Conservation (phyloP, 1,140 invertebrate species). For the Tachypleus tridentatus region DNA sequence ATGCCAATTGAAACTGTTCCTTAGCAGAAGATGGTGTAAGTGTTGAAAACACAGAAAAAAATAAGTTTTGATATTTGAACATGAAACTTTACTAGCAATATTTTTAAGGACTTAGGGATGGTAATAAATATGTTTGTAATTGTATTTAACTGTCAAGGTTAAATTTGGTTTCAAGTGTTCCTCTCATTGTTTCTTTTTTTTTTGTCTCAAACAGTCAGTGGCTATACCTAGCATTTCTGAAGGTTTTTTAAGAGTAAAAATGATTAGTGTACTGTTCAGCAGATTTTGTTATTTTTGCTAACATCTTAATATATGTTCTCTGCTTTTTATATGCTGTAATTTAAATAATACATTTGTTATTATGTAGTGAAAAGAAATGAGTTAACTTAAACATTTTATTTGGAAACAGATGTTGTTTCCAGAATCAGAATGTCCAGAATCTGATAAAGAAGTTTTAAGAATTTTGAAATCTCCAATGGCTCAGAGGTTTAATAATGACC, state of each 20-base stretch:
- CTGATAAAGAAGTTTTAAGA: slow-evolving; percentile 42
- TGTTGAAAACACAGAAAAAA: slow-evolving; percentile 8
- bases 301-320: too few species aligned
- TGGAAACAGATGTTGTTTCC: slow-evolving; percentile 44
- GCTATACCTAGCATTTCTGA: too few species aligned
- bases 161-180: too few species aligned
- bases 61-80: slow-evolving; percentile 11
- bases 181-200: too few species aligned
- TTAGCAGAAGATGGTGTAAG: slow-evolving; percentile 52
- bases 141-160: neutral
- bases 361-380: neutral
- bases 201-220: too few species aligned
- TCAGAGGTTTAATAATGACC: slow-evolving; percentile 43
- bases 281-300: too few species aligned
- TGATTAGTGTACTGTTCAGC: too few species aligned
- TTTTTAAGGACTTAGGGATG: neutral
- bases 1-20: slow-evolving; percentile 68
- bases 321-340: neutral
- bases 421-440: slow-evolving; percentile 47
- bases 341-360: neutral
- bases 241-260: too few species aligned
- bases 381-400: slow-evolving; percentile 21
- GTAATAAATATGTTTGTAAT: neutral
- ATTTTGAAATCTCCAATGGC: slow-evolving; percentile 45
- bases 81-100: neutral